Evolutionary conservation across 2,113 vertebrate genomes (phyloP), one percentile per base, ranked within the genome.

Genomic region (Heteronetta atricapilla): DNA sequence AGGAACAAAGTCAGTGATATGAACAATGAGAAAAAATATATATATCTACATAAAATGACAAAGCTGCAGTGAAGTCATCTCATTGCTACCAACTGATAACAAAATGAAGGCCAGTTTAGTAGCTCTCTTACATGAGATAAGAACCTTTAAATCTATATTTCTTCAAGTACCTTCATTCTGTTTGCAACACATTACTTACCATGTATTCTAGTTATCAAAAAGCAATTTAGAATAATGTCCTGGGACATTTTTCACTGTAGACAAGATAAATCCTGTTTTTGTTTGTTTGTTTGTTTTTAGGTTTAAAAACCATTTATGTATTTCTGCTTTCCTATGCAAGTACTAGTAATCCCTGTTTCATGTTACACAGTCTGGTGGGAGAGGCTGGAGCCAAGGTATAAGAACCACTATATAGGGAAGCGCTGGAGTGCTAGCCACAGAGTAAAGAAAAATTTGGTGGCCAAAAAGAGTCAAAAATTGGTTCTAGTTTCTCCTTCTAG

Each of bases 31-130:
- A 38, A 36, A 79, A 88, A 29, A 74, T 48, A 42, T 3, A 7
- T 82, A 25, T 53, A 82, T 29, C 67, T 66, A 13, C 26, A 53
- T 60, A 87, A 91, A 91, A 93, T 68, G n/a, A 69, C 59, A 80
- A 82, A 66, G 33, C 18, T 90, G 6, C 31, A 86, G 21, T 58
- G 38, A 50, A 70, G 55, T 31, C 40, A 46, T 46, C 31, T 86
- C 0, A 0, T 68, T 86, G n/a, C 13, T 81, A 76, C 29, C 2
- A 6, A 67, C 26, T 68, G 50, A 53, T n/a, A 77, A n/a, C 28
- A 94, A 86, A 91, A 86, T 42, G 25, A 83, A 92, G 50, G 36
- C 28, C 64, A 83, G 22, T 10, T 86, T 73, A 73, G 44, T 74
- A 55, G 42, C 23, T n/a, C 22, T 63, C n/a, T 82, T 70, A 44